Evolutionary conservation across 2,113 vertebrate genomes (phyloP), one percentile per base, ranked within the genome.

Genomic region (Strix aluco): DNA sequence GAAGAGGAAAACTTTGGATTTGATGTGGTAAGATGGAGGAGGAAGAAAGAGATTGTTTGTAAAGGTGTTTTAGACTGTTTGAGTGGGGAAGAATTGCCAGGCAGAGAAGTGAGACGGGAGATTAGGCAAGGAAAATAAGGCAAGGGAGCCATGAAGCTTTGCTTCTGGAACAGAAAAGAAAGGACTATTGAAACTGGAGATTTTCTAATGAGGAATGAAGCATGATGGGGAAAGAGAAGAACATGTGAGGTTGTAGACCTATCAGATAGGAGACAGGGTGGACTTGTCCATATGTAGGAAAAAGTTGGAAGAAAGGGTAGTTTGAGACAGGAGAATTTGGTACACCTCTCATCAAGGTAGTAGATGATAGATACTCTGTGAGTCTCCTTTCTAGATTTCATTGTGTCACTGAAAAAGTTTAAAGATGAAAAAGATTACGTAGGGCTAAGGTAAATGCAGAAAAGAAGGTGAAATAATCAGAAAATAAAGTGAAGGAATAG

Each of bases 201-300:
- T 36, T 73, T 72, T 36, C 17, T 69, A 34, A 25, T n/a, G 21
- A 88, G 42, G 36, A 88, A 11, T 58, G 9, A 49, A 46, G 16
- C 36, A 22, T 26, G 66, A 36, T 70, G 42, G 25, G 13, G 17
- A 22, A 54, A 66, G 49, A 51, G 63, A 38, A 38, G 47, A 52
- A 13, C 4, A 5, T 29, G 10, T 77, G 70, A 34, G 32, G 13
- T 16, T 44, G 18, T 73, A 77, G 46, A 17, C 13, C 4, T 69
- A 2, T 61, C 30, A 65, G 36, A 36, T 4, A 40, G 32, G 18
- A 54, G 49, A 17, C 1, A 1, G 13, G 7, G 22, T 26, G 13
- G 47, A 20, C 4, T 0, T 51, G 26, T 69, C 65, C 11, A 0
- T 40, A 25, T 2, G 13, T 1, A 51, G 27, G 44, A 34, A 17